Conservation (phyloP, 2,797 vertebrate genomes). For the Eulemur coronatus region DNA sequence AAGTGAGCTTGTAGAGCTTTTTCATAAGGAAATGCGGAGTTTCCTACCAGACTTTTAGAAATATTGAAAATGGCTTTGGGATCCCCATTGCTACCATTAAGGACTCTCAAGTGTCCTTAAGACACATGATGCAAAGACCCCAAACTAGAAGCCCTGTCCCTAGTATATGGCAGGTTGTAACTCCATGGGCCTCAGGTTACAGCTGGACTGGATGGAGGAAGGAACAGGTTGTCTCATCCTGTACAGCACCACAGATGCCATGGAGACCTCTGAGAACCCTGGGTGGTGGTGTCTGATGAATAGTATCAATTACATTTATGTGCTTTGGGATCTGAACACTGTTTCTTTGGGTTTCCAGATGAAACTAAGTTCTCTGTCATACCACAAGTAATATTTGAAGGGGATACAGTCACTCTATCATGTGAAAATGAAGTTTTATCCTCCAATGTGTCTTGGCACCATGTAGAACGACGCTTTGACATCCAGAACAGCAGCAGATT, state of each 20-base stretch:
- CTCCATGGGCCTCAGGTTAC: not conserved
- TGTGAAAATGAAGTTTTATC: constrained; percentile 73
- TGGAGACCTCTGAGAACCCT: accelerated
- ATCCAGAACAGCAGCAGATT: constrained; percentile 11
- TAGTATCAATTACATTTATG: not conserved
- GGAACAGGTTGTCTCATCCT: accelerated
- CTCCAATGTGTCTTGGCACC: constrained; percentile 74
- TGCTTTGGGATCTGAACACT: not conserved
- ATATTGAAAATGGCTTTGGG: not conserved
- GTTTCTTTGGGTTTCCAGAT: constrained; percentile 75
- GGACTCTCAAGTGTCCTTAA: not conserved
- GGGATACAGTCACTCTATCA: constrained; percentile 77
- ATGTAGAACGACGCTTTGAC: accelerated
- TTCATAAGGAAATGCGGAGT: not conserved
- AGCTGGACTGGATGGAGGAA: not conserved
- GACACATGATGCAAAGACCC: not conserved
- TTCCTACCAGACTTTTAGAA: not conserved
- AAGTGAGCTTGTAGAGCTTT: not conserved
- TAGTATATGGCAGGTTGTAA: no score
- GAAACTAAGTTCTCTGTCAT: constrained; percentile 69
- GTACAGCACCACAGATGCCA: not conserved
- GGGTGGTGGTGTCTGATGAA: not conserved
- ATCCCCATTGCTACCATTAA: not conserved
- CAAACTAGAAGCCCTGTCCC: not conserved
- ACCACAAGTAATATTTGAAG: constrained; percentile 79